Evolutionary conservation across 2,888 invertebrate species (phyloP), one percentile per base, ranked within the genome.

Genomic region (Mamestra brassicae): DNA sequence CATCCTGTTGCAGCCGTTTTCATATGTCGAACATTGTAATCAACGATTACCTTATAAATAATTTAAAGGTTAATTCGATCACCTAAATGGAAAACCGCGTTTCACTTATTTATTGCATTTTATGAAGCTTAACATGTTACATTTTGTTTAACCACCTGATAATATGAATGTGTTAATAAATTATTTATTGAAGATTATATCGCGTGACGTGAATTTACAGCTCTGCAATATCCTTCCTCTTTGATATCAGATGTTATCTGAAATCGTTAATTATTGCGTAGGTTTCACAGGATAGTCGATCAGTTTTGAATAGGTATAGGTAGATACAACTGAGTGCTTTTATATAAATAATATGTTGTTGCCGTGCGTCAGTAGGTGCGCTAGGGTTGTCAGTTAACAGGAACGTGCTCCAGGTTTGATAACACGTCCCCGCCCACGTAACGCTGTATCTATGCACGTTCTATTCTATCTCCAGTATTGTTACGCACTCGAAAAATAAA

Each of bases 1-100:
- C 83, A 83, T 85, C 79, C 78, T 81, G 71, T 77, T 83, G 81
- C 76, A 78, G 73, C 76, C 78, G 70, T 84, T 75, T 83, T 83
- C 73, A 71, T 81, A 81, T 76, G 69, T 75, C 68, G 71, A 85
- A 83, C 76, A 77, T 74, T 81, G 71, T 79, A 82, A 86, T 80
- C 72, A 69, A 79, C 84, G 65, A 74, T 72, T 75, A 73, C 45
- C 63, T 77, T 76, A 78, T 82, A 77, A 76, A 83, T 80, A 55
- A 80, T 78, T 58, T 72, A 71, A 64, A 71, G 78, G 83, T 66
- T 65, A 80, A 76, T 78, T 78, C 50, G 58, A 67, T 70, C 55
- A 63, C 57, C 36, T 71, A 65, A 78, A 72, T 63, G 54, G 17
- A 65, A 69, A 78, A 61, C 69, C 17, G 64, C 47, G 68, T 82